phyloP scores from a whole-genome alignment of 1,140 invertebrate genomes.

The Pseudomyrmex sp. region DNA sequence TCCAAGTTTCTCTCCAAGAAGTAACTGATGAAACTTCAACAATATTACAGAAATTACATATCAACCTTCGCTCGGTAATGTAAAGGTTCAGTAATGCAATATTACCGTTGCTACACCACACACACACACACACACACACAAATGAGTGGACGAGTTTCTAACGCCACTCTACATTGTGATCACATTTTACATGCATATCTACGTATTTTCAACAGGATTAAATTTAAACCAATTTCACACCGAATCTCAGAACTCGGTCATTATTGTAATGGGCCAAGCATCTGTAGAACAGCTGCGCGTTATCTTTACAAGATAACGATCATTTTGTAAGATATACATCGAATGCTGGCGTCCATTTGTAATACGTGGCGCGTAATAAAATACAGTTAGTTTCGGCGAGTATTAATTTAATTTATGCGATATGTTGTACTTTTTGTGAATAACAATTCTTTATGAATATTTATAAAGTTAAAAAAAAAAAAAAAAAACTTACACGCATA shows the following conservation, averaged over 20 bases:
- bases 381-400: not conserved
- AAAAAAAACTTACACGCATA: too few species aligned
- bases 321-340: not conserved
- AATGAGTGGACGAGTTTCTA: not conserved
- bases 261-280: slow-evolving; percentile 1
- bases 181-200: slow-evolving; percentile 7
- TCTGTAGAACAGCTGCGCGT: not conserved
- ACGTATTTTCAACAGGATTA: slow-evolving; percentile 13
- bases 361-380: not conserved
- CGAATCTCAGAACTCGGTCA: not conserved
- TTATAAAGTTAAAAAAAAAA: too few species aligned
- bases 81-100: slow-evolving; percentile 13
- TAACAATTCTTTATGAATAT: too few species aligned
- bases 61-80: slow-evolving; percentile 19
- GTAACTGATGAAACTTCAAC: slow-evolving; percentile 23
- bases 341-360: not conserved
- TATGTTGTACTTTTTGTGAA: too few species aligned
- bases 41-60: slow-evolving; percentile 25
- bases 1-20: slow-evolving; percentile 4
- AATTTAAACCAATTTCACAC: slow-evolving; percentile 16
- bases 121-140: too few species aligned
- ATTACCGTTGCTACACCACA: slow-evolving; percentile 1
- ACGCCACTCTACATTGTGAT: not conserved
- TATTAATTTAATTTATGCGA: not conserved
- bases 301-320: not conserved